Evolutionary conservation across 2,797 vertebrate species (phyloP), one percentile per base, ranked within the genome.

Genomic region (Steatocranus sp.): DNA sequence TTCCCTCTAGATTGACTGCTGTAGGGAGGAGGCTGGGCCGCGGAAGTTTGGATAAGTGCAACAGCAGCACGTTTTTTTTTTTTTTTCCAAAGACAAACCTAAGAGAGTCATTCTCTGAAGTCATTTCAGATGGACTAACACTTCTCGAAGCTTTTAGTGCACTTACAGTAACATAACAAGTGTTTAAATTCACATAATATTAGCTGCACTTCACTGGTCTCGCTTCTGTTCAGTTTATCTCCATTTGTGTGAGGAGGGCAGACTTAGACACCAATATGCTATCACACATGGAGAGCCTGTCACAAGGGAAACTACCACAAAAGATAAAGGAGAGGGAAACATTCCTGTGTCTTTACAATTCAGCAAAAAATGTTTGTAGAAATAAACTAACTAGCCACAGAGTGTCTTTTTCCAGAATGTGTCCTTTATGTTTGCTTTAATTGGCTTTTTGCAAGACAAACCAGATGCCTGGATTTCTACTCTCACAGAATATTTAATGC

Each of bases 251-350:
- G 36, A 17, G 36, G 63, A 0, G 5, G 20, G 20, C 38, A 43
- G 20, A 23, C 23, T 43, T 15, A 0, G 63, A 41, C 36, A 25
- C 20, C 23, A 66, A 23, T 2, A 17, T 41, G 38, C 20, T 0
- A 10, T 25, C 20, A 25, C 58, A 5, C 18, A 23, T 0, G 34
- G 32, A 20, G 7, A 63, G n/a, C 12, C 63, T 25, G 12, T 41
- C 17, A 17, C 12, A 8, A 68, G 12, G 20, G 63, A 68, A 68
- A 68, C 38, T 43, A 11, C 9, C 63, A 25, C 11, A 61, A 61
- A 61, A 61, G 6, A 2, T 12, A 34, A 34, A 61, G 17, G 17
- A 43, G 38, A 17, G 6, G 20, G 12, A 43, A 68, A 17, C 20
- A 43, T 43, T 7, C 8, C 0, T n/a, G 18, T 43, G 8, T 70